phyloP scores from a whole-genome alignment of 2,797 vertebrate species.

The Mallotus villosus region DNA sequence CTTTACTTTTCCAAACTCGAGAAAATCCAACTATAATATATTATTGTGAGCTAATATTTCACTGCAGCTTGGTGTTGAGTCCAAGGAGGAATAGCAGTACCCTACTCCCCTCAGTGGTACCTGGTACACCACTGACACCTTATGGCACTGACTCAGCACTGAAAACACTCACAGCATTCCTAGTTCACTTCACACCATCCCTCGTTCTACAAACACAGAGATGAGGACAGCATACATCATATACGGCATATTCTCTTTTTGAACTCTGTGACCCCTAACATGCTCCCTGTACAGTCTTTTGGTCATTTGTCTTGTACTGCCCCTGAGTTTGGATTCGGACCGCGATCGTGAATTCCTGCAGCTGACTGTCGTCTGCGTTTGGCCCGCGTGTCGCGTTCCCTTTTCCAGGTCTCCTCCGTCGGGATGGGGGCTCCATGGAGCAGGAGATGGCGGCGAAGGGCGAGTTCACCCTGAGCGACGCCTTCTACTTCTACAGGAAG shows the following conservation, averaged over 20 bases:
- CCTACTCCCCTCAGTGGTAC: not conserved
- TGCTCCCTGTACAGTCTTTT: not conserved
- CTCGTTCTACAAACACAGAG: not conserved
- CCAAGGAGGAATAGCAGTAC: not conserved
- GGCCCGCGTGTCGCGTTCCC: not conserved
- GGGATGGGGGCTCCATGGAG: slow-evolving; percentile 85
- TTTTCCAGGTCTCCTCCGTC: slow-evolving; percentile 86
- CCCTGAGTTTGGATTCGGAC: not conserved
- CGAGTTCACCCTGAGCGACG: slow-evolving; percentile 85
- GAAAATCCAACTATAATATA: not conserved
- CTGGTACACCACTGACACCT: not conserved
- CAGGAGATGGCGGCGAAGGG: slow-evolving; percentile 79
- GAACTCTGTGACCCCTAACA: not conserved
- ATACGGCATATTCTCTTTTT: not conserved
- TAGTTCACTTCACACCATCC: no score
- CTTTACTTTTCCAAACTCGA: not conserved
- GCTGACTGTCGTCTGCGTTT: not conserved
- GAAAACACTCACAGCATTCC: not conserved
- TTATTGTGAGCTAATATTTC: not conserved
- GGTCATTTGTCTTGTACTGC: not conserved
- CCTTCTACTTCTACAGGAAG: slow-evolving; percentile 89
- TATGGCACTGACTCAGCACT: not conserved
- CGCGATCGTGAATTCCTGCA: not conserved
- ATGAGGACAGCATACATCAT: no score
- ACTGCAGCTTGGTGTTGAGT: not conserved